Base-by-base conservation (phyloP, 2,797 vertebrate genomes). In the Hemitrygon akajei region DNA sequence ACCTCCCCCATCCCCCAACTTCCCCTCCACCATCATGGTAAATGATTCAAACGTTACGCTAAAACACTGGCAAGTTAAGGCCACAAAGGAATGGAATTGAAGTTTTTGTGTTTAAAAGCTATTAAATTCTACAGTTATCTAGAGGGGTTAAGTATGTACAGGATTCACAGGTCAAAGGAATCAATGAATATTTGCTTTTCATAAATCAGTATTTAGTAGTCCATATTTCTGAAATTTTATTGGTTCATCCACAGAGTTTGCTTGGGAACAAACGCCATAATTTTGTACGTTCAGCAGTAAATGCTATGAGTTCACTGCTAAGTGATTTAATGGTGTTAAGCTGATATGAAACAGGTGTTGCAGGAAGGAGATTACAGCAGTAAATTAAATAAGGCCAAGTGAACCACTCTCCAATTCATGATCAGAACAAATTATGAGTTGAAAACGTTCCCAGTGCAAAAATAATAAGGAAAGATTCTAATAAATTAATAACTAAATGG, bases 331-430 rank as follows among this genome's bases (percentile, higher is more conserved):
- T 89, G 60, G 86, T 4, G 18, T 89, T 7, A 10, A 37, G n/a
- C 63, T 89, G 63, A 89, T 69, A 63, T 22, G 22, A 89, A 89
- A 25, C 86, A 89, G 60, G 63, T 89, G 86, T 89, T 89, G 66
- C 60, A 37, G 60, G n/a, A 63, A 69, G 89, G 63, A 66, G n/a
- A 69, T 89, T 66, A 89, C 30, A 89, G 63, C 86, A 89, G 60
- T 89, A 66, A 89, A 89, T 89, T 89, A 89, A 63, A 66, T 69
- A 34, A 22, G 63, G 60, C 7, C 18, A 66, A 89, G 86, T 66
- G 7, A 47, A 22, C 34, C 86, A 69, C n/a, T n/a, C 60, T 22
- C n/a, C 82, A 63, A n/a, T 60, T 60, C 82, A 86, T 30, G 60
- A 86, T 86, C 30, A 86, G 30, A 86, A 60, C 27, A 60, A 56